Base-by-base conservation (phyloP, 92 coral and sea anemone genomes). In the Parazoanthus swiftii region DNA sequence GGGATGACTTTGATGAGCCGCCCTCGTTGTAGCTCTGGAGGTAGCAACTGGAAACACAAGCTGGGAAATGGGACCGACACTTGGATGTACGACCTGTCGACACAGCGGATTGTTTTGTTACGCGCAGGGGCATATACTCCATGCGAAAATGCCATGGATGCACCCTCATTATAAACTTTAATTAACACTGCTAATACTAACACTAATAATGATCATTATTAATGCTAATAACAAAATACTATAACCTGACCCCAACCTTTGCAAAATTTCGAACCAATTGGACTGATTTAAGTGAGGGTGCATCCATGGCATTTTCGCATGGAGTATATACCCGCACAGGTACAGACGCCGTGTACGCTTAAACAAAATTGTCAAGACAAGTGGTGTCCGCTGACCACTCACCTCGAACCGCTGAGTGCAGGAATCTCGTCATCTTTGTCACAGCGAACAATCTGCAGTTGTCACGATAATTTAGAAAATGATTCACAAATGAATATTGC, bases 361-460 rank as follows among this genome's bases (percentile, higher is more conserved):
- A 76, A 51, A 44, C 26, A 20, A 10, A 38, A 18, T 20, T 26
- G 15, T 35, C 5, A 10, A 33, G 50, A 46, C 50, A 46, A 44
- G 14, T 56, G 42, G 14, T 25, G 1, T 29, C 43, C 2, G 85
- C 23, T 50, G 26, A 23, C 63, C 36, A 81, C 56, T 11, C 0
- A 86, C 84, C 92, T 77, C 6, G 94, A 91, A 0, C 98, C 98
- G 54, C 98, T 91, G 77, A 95, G 89, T 4, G 96, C 93, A 4
- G 98, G 98, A 44, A 93, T 95, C 63, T 93, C 96, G 74, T 93
- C 96, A 20, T 97, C 99, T 79, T 90, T 76, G 78, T 97, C 99
- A 54, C 96, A 92, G 65, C 92, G 91, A 58, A 91, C 90, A 79
- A 97, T 93, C 99, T 97, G 86, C 35, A 43, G 79, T 14, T 59